These are phyloP conservation scores for Hylia prasina DNA, from an alignment of 2,113 vertebrate genomes.

Conservation along the genomic window DNA sequence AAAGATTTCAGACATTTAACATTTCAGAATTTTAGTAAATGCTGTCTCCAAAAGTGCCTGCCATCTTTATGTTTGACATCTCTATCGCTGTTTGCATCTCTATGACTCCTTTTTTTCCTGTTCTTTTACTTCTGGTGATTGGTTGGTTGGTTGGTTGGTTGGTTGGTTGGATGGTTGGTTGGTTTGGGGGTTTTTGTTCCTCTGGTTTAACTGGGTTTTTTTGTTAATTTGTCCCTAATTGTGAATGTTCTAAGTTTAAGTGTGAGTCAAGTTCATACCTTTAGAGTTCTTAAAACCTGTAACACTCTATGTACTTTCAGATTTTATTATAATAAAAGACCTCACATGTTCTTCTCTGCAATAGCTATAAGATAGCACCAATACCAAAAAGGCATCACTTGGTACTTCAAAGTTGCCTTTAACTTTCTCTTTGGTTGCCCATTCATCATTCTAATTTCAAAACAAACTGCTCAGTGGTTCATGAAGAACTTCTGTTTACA, in stretches of 20 bases:
- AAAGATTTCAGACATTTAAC: not conserved
- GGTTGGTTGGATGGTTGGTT: not conserved
- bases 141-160: not conserved
- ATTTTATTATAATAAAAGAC: not conserved
- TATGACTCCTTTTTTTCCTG: not conserved
- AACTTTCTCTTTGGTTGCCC: not conserved
- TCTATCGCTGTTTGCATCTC: fast-evolving
- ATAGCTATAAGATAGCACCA: not conserved
- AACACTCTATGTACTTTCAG: not conserved
- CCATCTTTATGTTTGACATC: not conserved
- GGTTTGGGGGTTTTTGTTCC: fast-evolving
- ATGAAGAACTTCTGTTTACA: not conserved
- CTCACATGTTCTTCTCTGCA: not conserved
- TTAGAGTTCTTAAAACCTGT: not conserved
- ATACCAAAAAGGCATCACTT: not conserved
- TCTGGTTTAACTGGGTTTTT: fast-evolving
- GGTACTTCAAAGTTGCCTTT: not conserved
- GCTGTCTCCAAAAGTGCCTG: not conserved
- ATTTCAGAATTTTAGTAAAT: not conserved
- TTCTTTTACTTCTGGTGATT: not conserved
- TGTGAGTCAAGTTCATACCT: not conserved
- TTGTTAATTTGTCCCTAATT: not conserved
- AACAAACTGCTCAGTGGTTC: not conserved
- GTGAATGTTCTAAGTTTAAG: not conserved
- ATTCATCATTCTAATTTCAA: not conserved